A percentile compares a stretch with the other conserved stretches of the same genome.
These are phyloP conservation scores for Rhadinocentrus ornatus DNA, from an alignment of 2,797 vertebrate genomes.

Conservation along the genomic window DNA sequence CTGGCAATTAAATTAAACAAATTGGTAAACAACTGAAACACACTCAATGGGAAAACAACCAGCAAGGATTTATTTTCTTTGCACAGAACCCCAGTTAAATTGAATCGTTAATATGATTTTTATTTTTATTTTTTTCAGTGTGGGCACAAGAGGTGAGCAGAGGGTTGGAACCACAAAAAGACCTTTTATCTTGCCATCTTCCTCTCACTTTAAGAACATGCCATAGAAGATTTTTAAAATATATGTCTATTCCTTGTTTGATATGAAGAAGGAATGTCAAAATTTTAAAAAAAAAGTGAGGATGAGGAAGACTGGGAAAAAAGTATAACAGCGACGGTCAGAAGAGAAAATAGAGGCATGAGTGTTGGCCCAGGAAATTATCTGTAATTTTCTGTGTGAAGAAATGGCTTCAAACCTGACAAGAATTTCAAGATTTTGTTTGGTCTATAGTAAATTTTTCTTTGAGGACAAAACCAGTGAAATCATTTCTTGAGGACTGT, in stretches of 20 bases:
- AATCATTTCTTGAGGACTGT: conserved; percentile 12
- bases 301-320: background rate
- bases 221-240: conserved; percentile 49
- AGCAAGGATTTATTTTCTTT: background rate
- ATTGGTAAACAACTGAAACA: conserved; percentile 44
- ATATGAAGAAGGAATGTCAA: background rate
- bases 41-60: conserved; percentile 38
- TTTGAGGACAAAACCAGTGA: background rate
- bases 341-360: background rate
- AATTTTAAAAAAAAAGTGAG: background rate
- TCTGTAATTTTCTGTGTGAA: background rate
- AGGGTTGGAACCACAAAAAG: conserved; percentile 52
- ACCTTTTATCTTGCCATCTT: conserved; percentile 59
- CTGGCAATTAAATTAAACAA: conserved; percentile 32
- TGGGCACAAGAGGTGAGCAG: conserved; percentile 37
- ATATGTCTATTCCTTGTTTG: background rate
- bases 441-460: background rate
- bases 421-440: conserved; percentile 10
- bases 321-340: background rate
- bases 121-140: conserved; percentile 45
- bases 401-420: background rate
- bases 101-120: too few relatives aligned
- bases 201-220: conserved; percentile 50
- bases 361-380: background rate
- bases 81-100: conserved; percentile 10